phyloP scores from a whole-genome alignment of 1,140 invertebrate species.

The Aethina tumida region DNA sequence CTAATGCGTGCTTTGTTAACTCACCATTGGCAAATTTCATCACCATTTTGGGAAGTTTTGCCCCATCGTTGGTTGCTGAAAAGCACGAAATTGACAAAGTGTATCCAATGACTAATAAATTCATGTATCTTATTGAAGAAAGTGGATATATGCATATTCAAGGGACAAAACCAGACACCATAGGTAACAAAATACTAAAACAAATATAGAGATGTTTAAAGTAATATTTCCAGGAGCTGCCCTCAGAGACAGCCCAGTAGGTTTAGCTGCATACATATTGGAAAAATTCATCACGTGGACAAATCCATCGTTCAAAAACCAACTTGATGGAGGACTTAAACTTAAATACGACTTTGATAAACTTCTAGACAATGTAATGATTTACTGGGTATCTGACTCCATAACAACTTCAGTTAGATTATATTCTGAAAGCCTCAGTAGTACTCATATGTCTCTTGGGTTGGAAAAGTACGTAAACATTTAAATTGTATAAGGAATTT shows the following conservation, averaged over 20 bases:
- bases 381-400: slow-evolving; percentile 72
- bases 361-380: slow-evolving; percentile 78
- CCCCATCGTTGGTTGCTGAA: slow-evolving; percentile 45
- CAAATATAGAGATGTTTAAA: slow-evolving; percentile 28
- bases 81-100: slow-evolving; percentile 44
- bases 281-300: slow-evolving; percentile 77
- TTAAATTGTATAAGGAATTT: too few relatives aligned
- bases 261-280: slow-evolving; percentile 69
- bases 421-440: slow-evolving; percentile 56
- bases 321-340: slow-evolving; percentile 55
- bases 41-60: too few relatives aligned
- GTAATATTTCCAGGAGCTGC: slow-evolving; percentile 42
- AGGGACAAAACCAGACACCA: slow-evolving; percentile 80
- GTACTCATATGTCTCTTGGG: slow-evolving; percentile 28
- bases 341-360: slow-evolving; percentile 58
- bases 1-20: slow-evolving; percentile 48
- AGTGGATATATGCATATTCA: slow-evolving; percentile 74
- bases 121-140: slow-evolving; percentile 48
- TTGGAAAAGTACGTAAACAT: slow-evolving; percentile 46
- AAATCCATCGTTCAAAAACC: slow-evolving; percentile 42
- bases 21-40: slow-evolving; percentile 1
- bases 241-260: slow-evolving; percentile 55
- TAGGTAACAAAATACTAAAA: slow-evolving; percentile 55
- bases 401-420: slow-evolving; percentile 68
- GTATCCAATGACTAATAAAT: slow-evolving; percentile 48